Evolutionary conservation across 2,113 vertebrate genomes (phyloP), one percentile per base, ranked within the genome.

Genomic region (Erpornis zantholeuca): DNA sequence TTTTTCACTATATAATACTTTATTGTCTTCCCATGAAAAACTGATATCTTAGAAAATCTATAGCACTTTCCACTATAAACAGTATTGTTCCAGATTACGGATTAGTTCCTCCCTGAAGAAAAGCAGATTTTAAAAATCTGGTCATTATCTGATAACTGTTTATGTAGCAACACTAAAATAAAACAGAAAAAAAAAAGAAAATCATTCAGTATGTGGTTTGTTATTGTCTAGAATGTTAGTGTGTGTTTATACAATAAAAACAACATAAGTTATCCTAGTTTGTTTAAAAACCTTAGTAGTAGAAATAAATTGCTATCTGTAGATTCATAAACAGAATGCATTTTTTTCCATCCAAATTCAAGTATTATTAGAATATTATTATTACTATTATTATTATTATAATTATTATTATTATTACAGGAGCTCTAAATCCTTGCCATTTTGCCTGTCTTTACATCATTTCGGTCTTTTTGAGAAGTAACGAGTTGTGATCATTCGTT

Each of bases 301-400:
- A 96, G 94, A 96, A 90, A 94, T 64, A 92, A 86, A 96, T 96
- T 91, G 81, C 88, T 96, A 92, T 91, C 90, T 95, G 91, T 57
- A 94, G 94, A 93, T 92, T 91, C 83, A 96, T 86, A 92, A 95
- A 92, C 93, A 96, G 91, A 96, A 96, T 71, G 86, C 91, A 86
- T 85, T 94, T 93, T 69, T 57, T 65, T 63, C 50, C 91, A 81
- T 66, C 84, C 90, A 92, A 84, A 72, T 97, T 97, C 97, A 97
- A 97, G 97, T 97, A 97, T 97, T 94, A 95, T 81, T 90, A 92
- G 88, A 96, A 83, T 91, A 95, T 95, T 94, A 95, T 97, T 95
- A 95, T 90, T 92, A 66, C 40, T 84, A 42, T 59, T 71, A 82
- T 94, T 94, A 86, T 88, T 94, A 90, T 88, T 66, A 86, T n/a